A percentile compares a stretch with the other conserved stretches of the same genome.
phyloP scores from a whole-genome alignment of 2,113 vertebrate species.

The Arvicanthis niloticus region DNA sequence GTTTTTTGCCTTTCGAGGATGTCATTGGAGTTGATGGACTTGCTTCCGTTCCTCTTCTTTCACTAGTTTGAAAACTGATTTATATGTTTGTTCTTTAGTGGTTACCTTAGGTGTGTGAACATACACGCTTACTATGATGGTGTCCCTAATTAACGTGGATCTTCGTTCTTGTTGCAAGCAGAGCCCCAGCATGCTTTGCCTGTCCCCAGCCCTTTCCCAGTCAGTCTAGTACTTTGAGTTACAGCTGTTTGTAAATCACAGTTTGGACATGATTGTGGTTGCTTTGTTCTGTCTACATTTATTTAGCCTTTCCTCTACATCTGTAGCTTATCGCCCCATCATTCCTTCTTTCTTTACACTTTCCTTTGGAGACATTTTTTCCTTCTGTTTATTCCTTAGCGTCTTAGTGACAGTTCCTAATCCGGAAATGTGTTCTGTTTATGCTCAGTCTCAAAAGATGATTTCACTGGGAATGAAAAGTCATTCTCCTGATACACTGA shows the following conservation, averaged over 20 bases:
- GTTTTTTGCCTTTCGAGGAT: not conserved
- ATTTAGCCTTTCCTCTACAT: constrained; percentile 35
- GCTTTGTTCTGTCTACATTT: constrained; percentile 1
- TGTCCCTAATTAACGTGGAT: constrained; percentile 9
- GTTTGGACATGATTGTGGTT: not conserved
- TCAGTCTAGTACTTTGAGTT: constrained; percentile 33
- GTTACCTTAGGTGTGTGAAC: not conserved
- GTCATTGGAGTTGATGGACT: not conserved
- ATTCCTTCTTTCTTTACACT: constrained; percentile 22
- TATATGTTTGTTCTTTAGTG: constrained; percentile 24
- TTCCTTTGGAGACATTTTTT: constrained; percentile 4
- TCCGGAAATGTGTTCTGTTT: constrained; percentile 9
- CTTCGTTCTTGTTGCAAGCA: constrained; percentile 11
- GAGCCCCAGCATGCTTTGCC: not conserved
- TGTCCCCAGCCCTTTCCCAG: not conserved
- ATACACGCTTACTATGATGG: constrained; percentile 17
- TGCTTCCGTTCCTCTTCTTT: not conserved
- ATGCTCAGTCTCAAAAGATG: constrained; percentile 33
- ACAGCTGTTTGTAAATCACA: not conserved
- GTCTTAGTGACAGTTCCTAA: constrained; percentile 35
- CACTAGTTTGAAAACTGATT: constrained; percentile 14
- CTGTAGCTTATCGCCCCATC: not conserved
- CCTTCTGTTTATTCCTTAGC: constrained; percentile 9
- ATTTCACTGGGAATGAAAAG: not conserved
- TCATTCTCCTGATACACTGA: not conserved